phyloP scores from a whole-genome alignment of 2,113 vertebrate species.

The Morone saxatilis region DNA sequence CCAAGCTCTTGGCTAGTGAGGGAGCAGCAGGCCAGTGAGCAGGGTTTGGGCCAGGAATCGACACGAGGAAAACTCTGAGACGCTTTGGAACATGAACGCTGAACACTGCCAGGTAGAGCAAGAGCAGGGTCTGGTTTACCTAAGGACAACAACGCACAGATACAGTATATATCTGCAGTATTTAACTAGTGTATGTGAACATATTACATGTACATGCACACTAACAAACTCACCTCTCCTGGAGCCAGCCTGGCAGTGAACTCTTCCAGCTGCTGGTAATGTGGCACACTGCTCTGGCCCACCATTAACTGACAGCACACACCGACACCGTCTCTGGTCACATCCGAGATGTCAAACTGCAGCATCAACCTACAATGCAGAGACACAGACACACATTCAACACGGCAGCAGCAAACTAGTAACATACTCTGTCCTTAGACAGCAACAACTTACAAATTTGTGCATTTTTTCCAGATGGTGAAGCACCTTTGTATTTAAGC shows the following conservation, averaged over 20 bases:
- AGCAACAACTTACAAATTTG: too few relatives aligned
- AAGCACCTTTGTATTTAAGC: too few relatives aligned
- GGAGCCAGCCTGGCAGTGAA: constrained; percentile 95
- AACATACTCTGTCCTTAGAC: not conserved
- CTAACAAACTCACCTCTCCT: constrained; percentile 82
- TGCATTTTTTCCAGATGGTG: too few relatives aligned
- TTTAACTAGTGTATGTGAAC: not conserved
- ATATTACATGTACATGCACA: not conserved
- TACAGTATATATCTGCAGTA: too few relatives aligned
- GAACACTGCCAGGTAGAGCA: constrained; percentile 95
- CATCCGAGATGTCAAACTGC: constrained; percentile 94
- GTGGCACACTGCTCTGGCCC: constrained; percentile 97
- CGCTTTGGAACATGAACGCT: constrained; percentile 93
- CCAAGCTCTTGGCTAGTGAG: constrained; percentile 92
- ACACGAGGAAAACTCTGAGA: constrained; percentile 93
- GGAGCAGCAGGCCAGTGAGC: constrained; percentile 89
- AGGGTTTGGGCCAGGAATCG: constrained; percentile 91
- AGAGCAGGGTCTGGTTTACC: constrained; percentile 95
- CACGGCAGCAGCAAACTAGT: not conserved
- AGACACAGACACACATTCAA: not conserved
- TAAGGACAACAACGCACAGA: constrained; percentile 31
- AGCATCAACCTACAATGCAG: constrained; percentile 88
- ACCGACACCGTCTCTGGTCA: constrained; percentile 90
- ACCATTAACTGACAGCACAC: constrained; percentile 96
- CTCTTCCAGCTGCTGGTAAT: constrained; percentile 94